Evolutionary conservation across 1,140 invertebrate species (phyloP).

Genomic region (Ceratosolen solmsi): DNA sequence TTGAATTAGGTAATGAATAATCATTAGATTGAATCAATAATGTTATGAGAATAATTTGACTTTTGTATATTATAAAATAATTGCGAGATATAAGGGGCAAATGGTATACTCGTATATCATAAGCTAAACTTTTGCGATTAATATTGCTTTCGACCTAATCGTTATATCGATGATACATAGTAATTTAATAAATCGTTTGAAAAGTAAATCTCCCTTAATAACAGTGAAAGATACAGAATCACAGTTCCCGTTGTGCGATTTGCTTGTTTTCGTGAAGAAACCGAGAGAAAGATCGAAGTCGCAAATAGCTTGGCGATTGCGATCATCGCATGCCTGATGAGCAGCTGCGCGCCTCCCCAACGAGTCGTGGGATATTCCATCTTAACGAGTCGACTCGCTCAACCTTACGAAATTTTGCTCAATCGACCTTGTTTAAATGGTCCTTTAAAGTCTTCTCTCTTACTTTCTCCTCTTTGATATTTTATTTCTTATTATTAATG

Average conservation of each 20-base stretch:
- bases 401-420: constrained; percentile 26
- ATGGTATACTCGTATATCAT: neutral
- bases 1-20: too few species aligned
- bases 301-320: constrained; percentile 26
- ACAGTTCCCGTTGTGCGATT: neutral
- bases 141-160: neutral
- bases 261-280: constrained; percentile 12
- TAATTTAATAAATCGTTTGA: neutral
- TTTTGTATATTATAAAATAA: too few species aligned
- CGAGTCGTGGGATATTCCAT: constrained; percentile 32
- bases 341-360: constrained; percentile 18
- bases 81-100: neutral
- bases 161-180: neutral
- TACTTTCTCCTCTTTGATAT: constrained; percentile 17
- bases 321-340: constrained; percentile 41
- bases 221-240: neutral
- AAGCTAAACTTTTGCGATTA: neutral
- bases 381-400: neutral
- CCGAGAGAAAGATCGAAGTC: constrained; percentile 19
- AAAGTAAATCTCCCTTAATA: neutral
- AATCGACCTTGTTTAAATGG: constrained; percentile 38
- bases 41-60: too few species aligned
- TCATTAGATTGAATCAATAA: too few species aligned
- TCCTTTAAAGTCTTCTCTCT: constrained; percentile 16
- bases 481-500: neutral